phyloP scores from a whole-genome alignment of 92 coral and sea anemone genomes.

The Porites evermanni region DNA sequence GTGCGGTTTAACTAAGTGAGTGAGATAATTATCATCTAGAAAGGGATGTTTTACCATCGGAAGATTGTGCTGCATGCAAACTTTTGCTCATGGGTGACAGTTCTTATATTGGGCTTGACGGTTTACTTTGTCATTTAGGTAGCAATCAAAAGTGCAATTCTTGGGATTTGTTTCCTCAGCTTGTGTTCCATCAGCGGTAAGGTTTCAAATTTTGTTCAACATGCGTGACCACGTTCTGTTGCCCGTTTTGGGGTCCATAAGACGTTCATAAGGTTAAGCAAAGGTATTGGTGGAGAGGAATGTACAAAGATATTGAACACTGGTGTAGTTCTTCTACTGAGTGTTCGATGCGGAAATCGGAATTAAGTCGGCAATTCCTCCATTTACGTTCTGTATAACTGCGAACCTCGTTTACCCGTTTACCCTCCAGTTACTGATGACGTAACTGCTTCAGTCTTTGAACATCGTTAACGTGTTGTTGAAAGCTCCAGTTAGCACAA shows the following conservation, averaged over 20 bases:
- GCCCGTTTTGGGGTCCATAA: slow-evolving; percentile 42
- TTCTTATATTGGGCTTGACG: slow-evolving; percentile 33
- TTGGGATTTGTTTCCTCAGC: slow-evolving; percentile 34
- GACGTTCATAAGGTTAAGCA: slow-evolving; percentile 50
- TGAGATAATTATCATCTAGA: too few relatives aligned
- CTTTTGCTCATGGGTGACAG: slow-evolving; percentile 22
- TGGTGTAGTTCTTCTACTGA: not conserved
- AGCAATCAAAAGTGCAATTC: slow-evolving; percentile 2
- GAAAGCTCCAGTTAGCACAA: slow-evolving; percentile 40
- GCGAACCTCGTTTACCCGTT: slow-evolving; percentile 40
- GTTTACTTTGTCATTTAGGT: slow-evolving; percentile 35
- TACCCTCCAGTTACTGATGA: slow-evolving; percentile 31
- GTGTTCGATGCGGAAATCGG: too few relatives aligned
- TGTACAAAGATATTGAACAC: slow-evolving; percentile 50
- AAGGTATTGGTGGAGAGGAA: slow-evolving; percentile 61
- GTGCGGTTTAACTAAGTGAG: too few relatives aligned
- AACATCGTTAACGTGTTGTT: slow-evolving; percentile 48
- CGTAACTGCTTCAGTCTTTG: slow-evolving; percentile 34
- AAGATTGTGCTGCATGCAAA: slow-evolving; percentile 13
- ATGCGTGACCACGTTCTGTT: slow-evolving; percentile 26
- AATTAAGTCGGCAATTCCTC: slow-evolving; percentile 16
- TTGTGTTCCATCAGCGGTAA: slow-evolving; percentile 27
- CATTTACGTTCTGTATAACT: slow-evolving; percentile 51
- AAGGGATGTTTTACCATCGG: too few relatives aligned
- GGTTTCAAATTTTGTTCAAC: slow-evolving; percentile 27